Conservation (phyloP, 1,140 invertebrate genomes). For the Leptinotarsa texana region DNA sequence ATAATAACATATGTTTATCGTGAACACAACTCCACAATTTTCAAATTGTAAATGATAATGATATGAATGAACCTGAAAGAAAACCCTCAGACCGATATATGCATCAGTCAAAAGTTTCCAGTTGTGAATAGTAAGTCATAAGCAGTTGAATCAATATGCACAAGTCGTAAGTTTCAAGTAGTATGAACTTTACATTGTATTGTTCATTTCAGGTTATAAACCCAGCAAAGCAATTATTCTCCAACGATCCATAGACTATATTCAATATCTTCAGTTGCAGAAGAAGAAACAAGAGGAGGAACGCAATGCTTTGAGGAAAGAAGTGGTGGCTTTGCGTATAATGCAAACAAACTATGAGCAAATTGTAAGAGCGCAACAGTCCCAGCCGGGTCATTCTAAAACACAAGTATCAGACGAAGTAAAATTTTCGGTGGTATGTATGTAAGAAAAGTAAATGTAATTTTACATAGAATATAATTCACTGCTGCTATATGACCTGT, state of each 20-base stretch:
- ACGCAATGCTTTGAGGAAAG: slow-evolving; percentile 88
- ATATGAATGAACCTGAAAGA: no score
- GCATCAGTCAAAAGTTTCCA: no score
- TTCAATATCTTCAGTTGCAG: slow-evolving; percentile 88
- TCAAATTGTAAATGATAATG: no score
- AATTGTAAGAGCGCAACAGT: slow-evolving; percentile 93
- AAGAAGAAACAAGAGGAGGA: slow-evolving; percentile 93
- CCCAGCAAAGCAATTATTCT: slow-evolving; percentile 94
- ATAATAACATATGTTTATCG: background rate
- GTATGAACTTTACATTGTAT: no score
- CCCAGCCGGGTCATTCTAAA: slow-evolving; percentile 84
- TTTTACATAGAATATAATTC: no score
- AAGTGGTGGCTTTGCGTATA: slow-evolving; percentile 90
- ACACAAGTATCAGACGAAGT: slow-evolving; percentile 89
- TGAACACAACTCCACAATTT: no score
- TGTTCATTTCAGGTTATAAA: slow-evolving; percentile 71
- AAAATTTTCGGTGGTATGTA: slow-evolving; percentile 91
- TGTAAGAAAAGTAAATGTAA: background rate
- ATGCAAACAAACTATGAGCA: slow-evolving; percentile 94
- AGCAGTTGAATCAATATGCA: no score
- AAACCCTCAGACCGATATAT: no score
- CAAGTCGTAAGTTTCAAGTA: no score
- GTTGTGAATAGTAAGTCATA: no score
- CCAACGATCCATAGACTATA: slow-evolving; percentile 90
- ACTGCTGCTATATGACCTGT: no score